phyloP scores from a whole-genome alignment of 2,797 vertebrate species.

The Poeciliopsis turneri region DNA sequence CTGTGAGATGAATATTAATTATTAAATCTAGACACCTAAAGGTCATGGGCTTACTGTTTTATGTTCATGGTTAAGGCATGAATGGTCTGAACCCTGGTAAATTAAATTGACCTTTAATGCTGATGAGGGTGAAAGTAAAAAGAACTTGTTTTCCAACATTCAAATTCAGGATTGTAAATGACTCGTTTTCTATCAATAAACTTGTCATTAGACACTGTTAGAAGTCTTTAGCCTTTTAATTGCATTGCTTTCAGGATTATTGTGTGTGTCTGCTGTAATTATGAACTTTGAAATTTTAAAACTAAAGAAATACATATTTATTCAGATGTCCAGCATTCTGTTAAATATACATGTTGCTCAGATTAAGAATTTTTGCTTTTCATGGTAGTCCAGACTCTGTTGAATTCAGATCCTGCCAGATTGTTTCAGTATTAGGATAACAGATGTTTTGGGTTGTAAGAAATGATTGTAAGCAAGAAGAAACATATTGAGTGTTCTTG shows the following conservation, averaged over 20 bases:
- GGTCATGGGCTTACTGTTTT: conserved; percentile 23
- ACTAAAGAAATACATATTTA: neutral
- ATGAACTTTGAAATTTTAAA: neutral
- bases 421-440: neutral
- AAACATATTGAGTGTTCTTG: neutral
- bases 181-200: conserved; percentile 14
- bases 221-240: neutral
- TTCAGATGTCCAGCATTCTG: neutral
- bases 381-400: neutral
- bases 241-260: neutral
- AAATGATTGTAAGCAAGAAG: neutral
- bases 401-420: neutral
- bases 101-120: conserved; percentile 37
- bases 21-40: conserved; percentile 28
- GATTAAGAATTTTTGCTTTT: neutral
- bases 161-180: conserved; percentile 15
- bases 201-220: neutral
- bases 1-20: conserved; percentile 34
- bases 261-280: neutral
- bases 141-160: conserved; percentile 5
- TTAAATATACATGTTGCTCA: neutral
- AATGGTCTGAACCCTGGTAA: conserved; percentile 24
- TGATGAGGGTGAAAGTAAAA: conserved; percentile 47
- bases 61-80: conserved; percentile 23
- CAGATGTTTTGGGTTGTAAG: neutral